A percentile compares a stretch with the other conserved stretches of the same genome.
Evolutionary conservation across 64 coral and sea anemone species (phyloP).

Genomic region (Montipora cactus): DNA sequence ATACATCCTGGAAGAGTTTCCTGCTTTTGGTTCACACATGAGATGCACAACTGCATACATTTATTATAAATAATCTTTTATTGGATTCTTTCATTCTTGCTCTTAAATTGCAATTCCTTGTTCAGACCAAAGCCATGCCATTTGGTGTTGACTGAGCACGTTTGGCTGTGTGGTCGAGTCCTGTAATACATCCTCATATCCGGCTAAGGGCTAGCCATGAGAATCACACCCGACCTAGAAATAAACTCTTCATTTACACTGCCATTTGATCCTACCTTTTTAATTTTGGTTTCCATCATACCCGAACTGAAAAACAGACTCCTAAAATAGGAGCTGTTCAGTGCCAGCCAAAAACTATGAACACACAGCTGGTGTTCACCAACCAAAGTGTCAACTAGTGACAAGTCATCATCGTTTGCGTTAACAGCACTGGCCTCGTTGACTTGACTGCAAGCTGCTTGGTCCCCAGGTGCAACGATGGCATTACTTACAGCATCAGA

Average conservation of each 20-base stretch:
- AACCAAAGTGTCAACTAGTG: constrained; percentile 58
- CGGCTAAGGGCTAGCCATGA: no score
- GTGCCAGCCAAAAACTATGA: constrained; percentile 91
- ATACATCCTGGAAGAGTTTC: no score
- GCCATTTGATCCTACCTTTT: constrained; percentile 58
- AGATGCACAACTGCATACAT: no score
- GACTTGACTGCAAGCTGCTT: background rate
- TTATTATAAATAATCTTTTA: no score
- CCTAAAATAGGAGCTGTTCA: constrained; percentile 93
- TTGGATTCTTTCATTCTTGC: no score
- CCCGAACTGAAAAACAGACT: constrained; percentile 90
- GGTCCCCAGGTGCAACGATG: background rate
- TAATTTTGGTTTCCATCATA: constrained; percentile 91
- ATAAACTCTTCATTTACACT: background rate
- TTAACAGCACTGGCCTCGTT: background rate
- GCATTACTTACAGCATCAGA: background rate
- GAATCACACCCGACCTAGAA: no score
- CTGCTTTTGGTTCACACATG: no score
- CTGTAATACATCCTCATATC: no score
- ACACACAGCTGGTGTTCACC: constrained; percentile 82
- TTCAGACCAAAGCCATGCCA: no score
- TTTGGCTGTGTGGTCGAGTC: background rate
- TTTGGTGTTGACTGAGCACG: no score
- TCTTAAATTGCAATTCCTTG: no score
- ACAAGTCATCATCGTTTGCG: background rate